phyloP scores from a whole-genome alignment of 2,113 vertebrate genomes.

The Amia ocellicauda region DNA sequence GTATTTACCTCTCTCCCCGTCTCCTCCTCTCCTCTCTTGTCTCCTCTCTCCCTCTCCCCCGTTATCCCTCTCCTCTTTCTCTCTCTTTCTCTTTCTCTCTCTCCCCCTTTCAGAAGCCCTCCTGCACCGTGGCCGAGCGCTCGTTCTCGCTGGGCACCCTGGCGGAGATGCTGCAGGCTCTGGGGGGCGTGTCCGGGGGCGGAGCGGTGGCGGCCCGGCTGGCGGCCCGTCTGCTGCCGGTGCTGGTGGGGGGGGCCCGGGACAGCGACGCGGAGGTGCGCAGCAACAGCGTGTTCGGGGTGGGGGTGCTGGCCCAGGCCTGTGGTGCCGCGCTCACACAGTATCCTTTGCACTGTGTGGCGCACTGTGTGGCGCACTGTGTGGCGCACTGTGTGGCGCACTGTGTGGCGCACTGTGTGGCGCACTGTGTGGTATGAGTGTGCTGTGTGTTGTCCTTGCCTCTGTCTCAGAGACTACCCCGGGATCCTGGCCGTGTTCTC shows the following conservation, averaged over 20 bases:
- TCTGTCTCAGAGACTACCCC: conserved; percentile 68
- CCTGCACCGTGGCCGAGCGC: conserved; percentile 74
- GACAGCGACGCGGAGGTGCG: conserved; percentile 78
- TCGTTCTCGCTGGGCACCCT: conserved; percentile 80
- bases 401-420: not conserved
- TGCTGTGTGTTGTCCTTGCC: conserved; percentile 34
- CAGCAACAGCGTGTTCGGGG: conserved; percentile 80
- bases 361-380: not conserved
- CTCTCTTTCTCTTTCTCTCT: not conserved
- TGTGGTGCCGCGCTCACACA: conserved; percentile 62
- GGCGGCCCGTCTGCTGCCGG: conserved; percentile 69
- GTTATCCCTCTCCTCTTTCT: not conserved
- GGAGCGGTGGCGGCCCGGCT: conserved; percentile 56
- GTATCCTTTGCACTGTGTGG: conserved; percentile 55
- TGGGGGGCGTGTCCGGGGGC: conserved; percentile 52
- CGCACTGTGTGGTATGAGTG: not conserved
- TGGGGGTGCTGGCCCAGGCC: conserved; percentile 76
- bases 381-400: not conserved
- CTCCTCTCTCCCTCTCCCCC: not conserved
- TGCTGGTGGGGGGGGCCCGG: conserved; percentile 60
- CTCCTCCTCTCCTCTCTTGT: too few relatives aligned
- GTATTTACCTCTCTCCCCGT: too few relatives aligned
- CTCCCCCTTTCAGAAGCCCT: conserved; percentile 63
- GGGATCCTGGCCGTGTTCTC: conserved; percentile 75
- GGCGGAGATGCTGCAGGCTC: conserved; percentile 70